A percentile compares a stretch with the other conserved stretches of the same genome.
Conservation (phyloP, 1,140 invertebrate genomes). For the Druon quercuslanigerum region DNA sequence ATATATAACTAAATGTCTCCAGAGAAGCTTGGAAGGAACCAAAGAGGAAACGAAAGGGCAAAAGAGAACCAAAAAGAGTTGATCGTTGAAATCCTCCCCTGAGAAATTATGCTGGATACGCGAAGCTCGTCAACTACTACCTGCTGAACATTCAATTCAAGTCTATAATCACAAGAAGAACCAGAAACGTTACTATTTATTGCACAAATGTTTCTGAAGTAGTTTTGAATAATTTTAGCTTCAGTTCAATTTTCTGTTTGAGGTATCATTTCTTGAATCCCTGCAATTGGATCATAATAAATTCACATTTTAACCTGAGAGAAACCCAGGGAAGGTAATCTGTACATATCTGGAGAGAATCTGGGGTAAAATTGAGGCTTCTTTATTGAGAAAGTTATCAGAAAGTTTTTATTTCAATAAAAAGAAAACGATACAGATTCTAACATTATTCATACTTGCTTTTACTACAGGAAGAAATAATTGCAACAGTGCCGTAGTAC, state of each 20-base stretch:
- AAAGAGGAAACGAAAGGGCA: not conserved
- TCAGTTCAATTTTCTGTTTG: not conserved
- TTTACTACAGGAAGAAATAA: too few relatives aligned
- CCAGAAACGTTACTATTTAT: constrained; percentile 9
- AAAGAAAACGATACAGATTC: too few relatives aligned
- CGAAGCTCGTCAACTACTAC: constrained; percentile 15
- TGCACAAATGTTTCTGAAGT: not conserved
- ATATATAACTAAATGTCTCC: constrained; percentile 28
- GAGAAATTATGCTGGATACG: constrained; percentile 24
- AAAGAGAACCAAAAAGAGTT: not conserved
- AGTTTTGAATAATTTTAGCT: constrained; percentile 15
- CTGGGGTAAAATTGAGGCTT: too few relatives aligned
- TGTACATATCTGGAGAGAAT: too few relatives aligned
- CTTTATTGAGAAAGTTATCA: too few relatives aligned
- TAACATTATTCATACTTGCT: too few relatives aligned
- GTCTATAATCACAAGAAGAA: constrained; percentile 6
- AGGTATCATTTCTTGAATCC: too few relatives aligned
- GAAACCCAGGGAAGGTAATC: too few relatives aligned
- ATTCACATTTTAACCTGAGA: too few relatives aligned
- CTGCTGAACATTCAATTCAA: constrained; percentile 15
- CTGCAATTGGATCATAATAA: too few relatives aligned
- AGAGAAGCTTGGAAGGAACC: constrained; percentile 1
- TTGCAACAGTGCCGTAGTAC: too few relatives aligned
- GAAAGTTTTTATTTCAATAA: too few relatives aligned
- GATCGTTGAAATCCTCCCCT: constrained; percentile 19